phyloP scores from a whole-genome alignment of 2,113 vertebrate genomes.

The Danionella cerebrum region DNA sequence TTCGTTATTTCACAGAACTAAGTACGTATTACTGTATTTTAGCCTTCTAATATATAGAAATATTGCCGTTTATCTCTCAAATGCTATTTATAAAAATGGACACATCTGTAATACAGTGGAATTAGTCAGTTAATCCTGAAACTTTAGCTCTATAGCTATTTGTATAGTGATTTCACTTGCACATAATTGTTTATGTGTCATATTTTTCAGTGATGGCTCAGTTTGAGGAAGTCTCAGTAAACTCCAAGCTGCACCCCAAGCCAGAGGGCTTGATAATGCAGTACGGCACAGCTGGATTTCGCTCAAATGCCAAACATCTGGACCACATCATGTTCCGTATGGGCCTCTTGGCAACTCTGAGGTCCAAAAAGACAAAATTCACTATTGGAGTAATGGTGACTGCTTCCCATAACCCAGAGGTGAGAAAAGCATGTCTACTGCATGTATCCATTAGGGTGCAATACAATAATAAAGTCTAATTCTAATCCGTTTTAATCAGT shows the following conservation, averaged over 20 bases:
- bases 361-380: slow-evolving; percentile 73
- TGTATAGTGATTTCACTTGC: too few species aligned
- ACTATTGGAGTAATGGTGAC: slow-evolving; percentile 92
- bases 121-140: too few species aligned
- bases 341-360: slow-evolving; percentile 80
- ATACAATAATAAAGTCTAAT: too few species aligned
- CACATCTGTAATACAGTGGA: too few species aligned
- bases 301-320: slow-evolving; percentile 68
- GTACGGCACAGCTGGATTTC: slow-evolving; percentile 91
- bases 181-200: background rate
- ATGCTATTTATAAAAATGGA: too few species aligned
- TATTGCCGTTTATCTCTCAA: too few species aligned
- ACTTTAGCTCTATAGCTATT: too few species aligned
- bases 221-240: slow-evolving; percentile 56
- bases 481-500: too few species aligned
- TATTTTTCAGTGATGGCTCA: slow-evolving; percentile 51
- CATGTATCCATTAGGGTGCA: background rate
- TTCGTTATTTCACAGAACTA: background rate
- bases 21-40: too few species aligned
- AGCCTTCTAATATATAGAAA: background rate
- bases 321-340: slow-evolving; percentile 92
- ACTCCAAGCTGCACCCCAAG: slow-evolving; percentile 67
- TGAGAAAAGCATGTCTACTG: slow-evolving; percentile 39
- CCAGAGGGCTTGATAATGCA: slow-evolving; percentile 72
- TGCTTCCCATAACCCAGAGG: slow-evolving; percentile 95